These are phyloP conservation scores for Pheucticus melanocephalus DNA, from an alignment of 2,113 vertebrate genomes.

Conservation along the genomic window DNA sequence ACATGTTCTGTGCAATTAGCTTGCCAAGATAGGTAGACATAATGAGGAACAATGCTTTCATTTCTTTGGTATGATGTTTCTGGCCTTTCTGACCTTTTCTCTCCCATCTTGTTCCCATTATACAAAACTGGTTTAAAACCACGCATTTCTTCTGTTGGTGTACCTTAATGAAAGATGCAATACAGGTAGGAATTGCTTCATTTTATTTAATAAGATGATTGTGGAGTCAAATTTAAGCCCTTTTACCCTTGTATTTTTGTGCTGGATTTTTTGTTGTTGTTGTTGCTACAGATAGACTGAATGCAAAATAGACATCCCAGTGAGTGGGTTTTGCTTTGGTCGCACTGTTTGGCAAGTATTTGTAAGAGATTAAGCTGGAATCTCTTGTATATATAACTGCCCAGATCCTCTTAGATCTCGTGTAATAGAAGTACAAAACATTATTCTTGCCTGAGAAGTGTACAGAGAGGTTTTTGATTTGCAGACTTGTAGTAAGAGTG, in stretches of 20 bases:
- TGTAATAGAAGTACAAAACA: background rate
- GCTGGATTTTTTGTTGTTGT: rapidly evolving
- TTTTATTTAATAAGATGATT: background rate
- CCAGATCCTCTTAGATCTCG: background rate
- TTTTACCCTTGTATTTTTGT: background rate
- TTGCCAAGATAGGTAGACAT: background rate
- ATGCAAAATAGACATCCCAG: background rate
- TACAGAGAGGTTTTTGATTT: background rate
- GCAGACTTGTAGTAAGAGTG: background rate
- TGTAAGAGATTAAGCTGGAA: background rate
- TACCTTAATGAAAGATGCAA: background rate
- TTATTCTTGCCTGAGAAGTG: background rate
- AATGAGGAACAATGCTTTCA: background rate
- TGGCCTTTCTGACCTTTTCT: background rate
- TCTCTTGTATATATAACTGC: background rate
- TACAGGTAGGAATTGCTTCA: background rate
- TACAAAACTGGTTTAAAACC: background rate
- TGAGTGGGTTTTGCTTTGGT: background rate
- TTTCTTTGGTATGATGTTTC: background rate
- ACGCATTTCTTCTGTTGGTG: background rate
- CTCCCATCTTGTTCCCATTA: background rate
- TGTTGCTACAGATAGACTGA: background rate
- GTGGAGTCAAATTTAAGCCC: background rate
- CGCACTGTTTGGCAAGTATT: background rate
- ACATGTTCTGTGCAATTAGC: background rate